Percentiles rank a stretch among this genome's conserved stretches.
Evolutionary conservation across 2,797 vertebrate species (phyloP).

Genomic region (Periophthalmus magnuspinnatus): DNA sequence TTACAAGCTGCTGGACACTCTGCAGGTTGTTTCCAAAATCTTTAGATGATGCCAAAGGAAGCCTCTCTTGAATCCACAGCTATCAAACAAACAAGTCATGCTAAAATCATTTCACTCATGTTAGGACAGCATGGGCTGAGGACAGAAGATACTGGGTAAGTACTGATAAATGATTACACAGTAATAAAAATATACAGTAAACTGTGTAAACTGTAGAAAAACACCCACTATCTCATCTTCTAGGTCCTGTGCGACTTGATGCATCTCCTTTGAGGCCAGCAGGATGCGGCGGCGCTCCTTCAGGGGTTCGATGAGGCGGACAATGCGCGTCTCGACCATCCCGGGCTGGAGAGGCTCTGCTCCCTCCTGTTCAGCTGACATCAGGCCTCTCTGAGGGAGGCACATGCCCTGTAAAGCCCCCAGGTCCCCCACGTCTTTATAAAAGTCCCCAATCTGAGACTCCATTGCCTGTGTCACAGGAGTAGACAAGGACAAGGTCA

Average conservation of each 20-base stretch:
- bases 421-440: slow-evolving; percentile 85
- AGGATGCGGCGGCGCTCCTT: slow-evolving; percentile 90
- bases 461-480: slow-evolving; percentile 83
- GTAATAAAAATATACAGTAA: not conserved
- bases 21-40: slow-evolving; percentile 91
- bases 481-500: slow-evolving; percentile 35
- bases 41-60: slow-evolving; percentile 85
- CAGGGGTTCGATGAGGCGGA: slow-evolving; percentile 91
- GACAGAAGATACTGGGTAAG: not conserved
- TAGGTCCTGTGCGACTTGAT: slow-evolving; percentile 91
- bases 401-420: slow-evolving; percentile 80
- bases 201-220: not conserved
- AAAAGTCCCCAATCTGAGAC: slow-evolving; percentile 90
- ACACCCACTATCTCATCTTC: slow-evolving; percentile 90
- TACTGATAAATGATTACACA: not conserved
- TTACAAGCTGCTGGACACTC: slow-evolving; percentile 87
- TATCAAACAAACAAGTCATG: slow-evolving; percentile 49
- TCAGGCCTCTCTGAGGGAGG: slow-evolving; percentile 78
- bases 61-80: slow-evolving; percentile 92
- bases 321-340: slow-evolving; percentile 85
- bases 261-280: slow-evolving; percentile 92
- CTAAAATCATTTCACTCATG: slow-evolving; percentile 7
- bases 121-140: not conserved
- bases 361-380: slow-evolving; percentile 71
- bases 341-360: slow-evolving; percentile 81